A percentile compares a stretch with the other conserved stretches of the same genome.
These are phyloP conservation scores for Gasterosteus aculeatus DNA, from an alignment of 2,113 vertebrate species.

Conservation along the genomic window DNA sequence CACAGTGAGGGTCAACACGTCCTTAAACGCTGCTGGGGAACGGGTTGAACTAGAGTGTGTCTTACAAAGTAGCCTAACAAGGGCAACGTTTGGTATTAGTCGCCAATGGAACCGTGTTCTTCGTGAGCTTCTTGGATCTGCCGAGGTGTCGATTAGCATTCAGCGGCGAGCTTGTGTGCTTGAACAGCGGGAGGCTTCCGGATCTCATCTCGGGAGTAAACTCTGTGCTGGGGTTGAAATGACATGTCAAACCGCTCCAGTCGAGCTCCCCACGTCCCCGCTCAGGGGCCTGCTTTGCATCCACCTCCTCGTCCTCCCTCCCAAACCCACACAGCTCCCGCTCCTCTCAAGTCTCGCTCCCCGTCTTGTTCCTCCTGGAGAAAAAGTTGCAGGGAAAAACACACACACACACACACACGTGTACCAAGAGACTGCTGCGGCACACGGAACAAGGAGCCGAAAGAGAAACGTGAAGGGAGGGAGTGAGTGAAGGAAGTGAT, in stretches of 20 bases:
- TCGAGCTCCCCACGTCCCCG: constrained; percentile 54
- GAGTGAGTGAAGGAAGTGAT: background rate
- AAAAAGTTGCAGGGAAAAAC: constrained; percentile 52
- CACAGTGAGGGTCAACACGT: no score
- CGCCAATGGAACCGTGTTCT: no score
- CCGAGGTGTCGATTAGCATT: constrained; percentile 43
- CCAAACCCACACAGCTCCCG: constrained; percentile 41
- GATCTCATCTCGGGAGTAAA: constrained; percentile 44
- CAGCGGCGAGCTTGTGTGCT: constrained; percentile 10
- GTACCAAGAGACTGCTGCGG: constrained; percentile 36
- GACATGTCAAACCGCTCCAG: constrained; percentile 46
- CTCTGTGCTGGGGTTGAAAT: constrained; percentile 47
- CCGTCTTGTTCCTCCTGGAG: constrained; percentile 38
- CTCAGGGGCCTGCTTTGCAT: constrained; percentile 67
- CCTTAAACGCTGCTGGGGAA: no score
- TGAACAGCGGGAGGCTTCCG: constrained; percentile 2
- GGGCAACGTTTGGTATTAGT: no score
- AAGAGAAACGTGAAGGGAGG: background rate
- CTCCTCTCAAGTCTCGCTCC: constrained; percentile 46
- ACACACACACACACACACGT: background rate
- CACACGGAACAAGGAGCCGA: background rate
- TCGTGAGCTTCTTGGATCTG: no score
- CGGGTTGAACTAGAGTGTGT: no score
- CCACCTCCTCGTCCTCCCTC: constrained; percentile 56
- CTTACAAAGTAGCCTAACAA: no score